These are phyloP conservation scores for Dunckerocampus dactyliophorus DNA, from an alignment of 2,113 vertebrate species.

Conservation along the genomic window DNA sequence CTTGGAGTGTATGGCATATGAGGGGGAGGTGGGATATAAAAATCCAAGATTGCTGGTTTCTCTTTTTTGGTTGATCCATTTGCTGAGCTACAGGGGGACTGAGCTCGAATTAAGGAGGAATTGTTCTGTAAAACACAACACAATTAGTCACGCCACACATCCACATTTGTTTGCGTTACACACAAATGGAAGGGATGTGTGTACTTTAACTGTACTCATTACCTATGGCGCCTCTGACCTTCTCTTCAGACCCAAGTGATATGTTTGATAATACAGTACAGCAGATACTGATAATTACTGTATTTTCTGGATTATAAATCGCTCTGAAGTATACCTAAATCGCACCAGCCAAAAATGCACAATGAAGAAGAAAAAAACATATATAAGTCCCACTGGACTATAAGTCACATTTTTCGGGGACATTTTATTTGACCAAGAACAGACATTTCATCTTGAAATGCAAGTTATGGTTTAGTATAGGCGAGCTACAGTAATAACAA, in stretches of 20 bases:
- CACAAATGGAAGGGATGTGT: background rate
- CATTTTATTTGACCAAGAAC: no score
- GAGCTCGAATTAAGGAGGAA: slow-evolving; percentile 66
- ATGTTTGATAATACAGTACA: slow-evolving; percentile 6
- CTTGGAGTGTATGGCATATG: slow-evolving; percentile 87
- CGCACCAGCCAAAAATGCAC: no score
- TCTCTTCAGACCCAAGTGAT: slow-evolving; percentile 10
- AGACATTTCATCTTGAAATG: no score
- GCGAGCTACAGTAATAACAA: no score
- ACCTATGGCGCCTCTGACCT: no score
- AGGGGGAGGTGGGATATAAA: slow-evolving; percentile 94
- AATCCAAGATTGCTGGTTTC: slow-evolving; percentile 90
- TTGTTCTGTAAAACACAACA: slow-evolving; percentile 74
- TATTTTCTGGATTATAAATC: no score
- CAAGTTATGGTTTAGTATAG: no score
- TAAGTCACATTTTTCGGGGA: no score
- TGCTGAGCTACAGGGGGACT: slow-evolving; percentile 76
- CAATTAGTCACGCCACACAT: background rate
- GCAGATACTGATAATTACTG: slow-evolving; percentile 20
- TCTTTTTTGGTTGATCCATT: slow-evolving; percentile 82
- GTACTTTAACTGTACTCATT: background rate
- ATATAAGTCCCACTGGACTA: no score
- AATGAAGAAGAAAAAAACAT: no score
- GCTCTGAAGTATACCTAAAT: no score
- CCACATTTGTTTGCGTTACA: background rate